Base-by-base conservation (phyloP, 1,140 invertebrate species). In the Pseudachorutes palmiensis region DNA sequence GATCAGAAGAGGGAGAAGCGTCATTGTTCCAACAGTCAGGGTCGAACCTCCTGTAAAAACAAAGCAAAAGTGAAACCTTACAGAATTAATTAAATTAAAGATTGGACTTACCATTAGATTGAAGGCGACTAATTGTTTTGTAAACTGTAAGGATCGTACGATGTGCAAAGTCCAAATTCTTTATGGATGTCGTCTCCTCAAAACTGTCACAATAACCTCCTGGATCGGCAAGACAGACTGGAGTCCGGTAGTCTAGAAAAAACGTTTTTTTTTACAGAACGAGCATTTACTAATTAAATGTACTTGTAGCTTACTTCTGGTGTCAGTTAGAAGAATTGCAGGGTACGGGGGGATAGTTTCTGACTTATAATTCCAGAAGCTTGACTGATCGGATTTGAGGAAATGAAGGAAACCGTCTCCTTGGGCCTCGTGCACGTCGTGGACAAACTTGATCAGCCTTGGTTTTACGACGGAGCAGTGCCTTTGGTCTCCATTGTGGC, bases 251-350 rank as follows among this genome's bases (percentile, higher is more conserved):
- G 19, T 12, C 41, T 63, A 24, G 9, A 45, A 48, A 30, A 33
- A 9, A 9, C 9, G 2, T 26, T 33, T 45, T 41, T 45, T 19
- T 12, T 5, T 5, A 9, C 14, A 14, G 2, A 9, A 5, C 19
- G 12, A 30, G 2, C 3, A 9, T 29, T 16, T 61, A 9, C 19
- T 19, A 5, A 9, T 31, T 14, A 31, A 30, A 61, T 16, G 2
- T 29, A 30, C 12, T 5, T 41, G 12, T 2, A 5, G 22, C 61
- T 26, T 41, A 60, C 58, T 32, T 41, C 63, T 26, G 5, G 70
- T 71, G 26, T 71, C 70, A 22, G 70, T 71, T 2, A 71, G 64
- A n/a, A 65, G n/a, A 12, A 71, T 45, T 1, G 70, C 70, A 1
- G 66, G 61, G 30, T 49, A 71, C n/a, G 28, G 16, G 36, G 36